Percentiles rank a stretch among this genome's conserved stretches.
phyloP scores from a whole-genome alignment of 2,113 vertebrate genomes.

The Coracopsis vasa region DNA sequence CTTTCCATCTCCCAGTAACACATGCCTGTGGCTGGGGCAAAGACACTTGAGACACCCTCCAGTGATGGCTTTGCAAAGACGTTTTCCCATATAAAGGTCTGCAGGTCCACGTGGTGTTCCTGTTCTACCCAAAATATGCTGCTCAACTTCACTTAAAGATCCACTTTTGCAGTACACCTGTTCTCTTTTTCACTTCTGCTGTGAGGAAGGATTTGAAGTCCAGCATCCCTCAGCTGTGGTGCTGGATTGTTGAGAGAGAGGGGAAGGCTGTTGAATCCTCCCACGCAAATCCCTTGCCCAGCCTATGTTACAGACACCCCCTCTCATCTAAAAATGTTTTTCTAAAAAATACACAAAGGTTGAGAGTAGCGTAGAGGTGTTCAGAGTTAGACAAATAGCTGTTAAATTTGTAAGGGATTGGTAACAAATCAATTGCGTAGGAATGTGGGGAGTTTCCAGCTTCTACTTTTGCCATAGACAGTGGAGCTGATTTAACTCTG shows the following conservation, averaged over 20 bases:
- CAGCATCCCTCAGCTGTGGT: neutral
- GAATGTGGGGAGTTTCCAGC: neutral
- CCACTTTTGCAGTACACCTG: neutral
- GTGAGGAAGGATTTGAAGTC: neutral
- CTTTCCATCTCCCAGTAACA: neutral
- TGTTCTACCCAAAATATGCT: neutral
- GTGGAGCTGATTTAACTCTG: neutral
- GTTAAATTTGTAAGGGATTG: neutral
- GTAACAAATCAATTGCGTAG: neutral
- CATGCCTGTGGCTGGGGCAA: neutral
- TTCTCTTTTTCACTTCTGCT: neutral
- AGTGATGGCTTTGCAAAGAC: neutral
- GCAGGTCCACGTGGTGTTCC: neutral
- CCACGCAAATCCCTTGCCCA: neutral
- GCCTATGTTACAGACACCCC: fast-evolving
- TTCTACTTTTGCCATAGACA: neutral
- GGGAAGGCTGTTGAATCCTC: neutral
- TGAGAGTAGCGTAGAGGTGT: neutral
- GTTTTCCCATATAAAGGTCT: neutral
- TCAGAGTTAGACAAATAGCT: neutral
- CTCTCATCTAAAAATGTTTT: neutral
- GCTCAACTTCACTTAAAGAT: neutral
- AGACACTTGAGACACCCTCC: neutral
- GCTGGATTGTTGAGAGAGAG: neutral
- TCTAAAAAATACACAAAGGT: neutral